Conservation (phyloP, 2,113 vertebrate genomes). For the Barnardius zonarius region DNA sequence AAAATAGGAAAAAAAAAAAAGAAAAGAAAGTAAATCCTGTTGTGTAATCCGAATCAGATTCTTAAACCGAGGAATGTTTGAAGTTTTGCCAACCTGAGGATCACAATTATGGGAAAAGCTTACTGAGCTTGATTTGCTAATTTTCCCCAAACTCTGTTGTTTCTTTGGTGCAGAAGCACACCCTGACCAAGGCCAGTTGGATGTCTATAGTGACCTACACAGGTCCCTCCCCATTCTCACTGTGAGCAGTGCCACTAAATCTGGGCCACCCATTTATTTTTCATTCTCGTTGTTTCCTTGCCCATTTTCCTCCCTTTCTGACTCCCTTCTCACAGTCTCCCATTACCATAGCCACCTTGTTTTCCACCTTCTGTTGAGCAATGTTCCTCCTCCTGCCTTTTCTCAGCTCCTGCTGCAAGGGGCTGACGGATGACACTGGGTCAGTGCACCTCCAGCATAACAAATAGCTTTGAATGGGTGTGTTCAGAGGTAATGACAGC, state of each 20-base stretch:
- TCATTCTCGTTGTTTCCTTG: background rate
- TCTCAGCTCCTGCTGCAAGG: background rate
- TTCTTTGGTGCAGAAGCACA: background rate
- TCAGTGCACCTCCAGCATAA: background rate
- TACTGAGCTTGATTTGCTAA: background rate
- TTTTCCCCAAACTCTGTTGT: background rate
- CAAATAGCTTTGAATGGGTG: accelerated
- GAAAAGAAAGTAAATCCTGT: background rate
- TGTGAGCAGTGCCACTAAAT: background rate
- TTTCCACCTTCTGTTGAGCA: background rate
- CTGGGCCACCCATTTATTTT: background rate
- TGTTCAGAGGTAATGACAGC: accelerated
- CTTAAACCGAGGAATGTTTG: background rate
- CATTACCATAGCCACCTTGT: background rate
- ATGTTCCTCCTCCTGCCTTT: background rate
- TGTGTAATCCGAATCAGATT: background rate
- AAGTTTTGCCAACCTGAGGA: background rate
- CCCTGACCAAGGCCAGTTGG: background rate
- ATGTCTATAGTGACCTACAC: background rate
- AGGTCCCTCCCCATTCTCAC: background rate
- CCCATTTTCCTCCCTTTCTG: background rate
- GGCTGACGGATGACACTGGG: accelerated
- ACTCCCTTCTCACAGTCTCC: background rate
- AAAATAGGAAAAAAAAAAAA: background rate
- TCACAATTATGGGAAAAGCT: background rate